Percentiles rank a stretch among this genome's conserved stretches.
Evolutionary conservation across 1,140 invertebrate species (phyloP).

Genomic region (Drosophila sp.): DNA sequence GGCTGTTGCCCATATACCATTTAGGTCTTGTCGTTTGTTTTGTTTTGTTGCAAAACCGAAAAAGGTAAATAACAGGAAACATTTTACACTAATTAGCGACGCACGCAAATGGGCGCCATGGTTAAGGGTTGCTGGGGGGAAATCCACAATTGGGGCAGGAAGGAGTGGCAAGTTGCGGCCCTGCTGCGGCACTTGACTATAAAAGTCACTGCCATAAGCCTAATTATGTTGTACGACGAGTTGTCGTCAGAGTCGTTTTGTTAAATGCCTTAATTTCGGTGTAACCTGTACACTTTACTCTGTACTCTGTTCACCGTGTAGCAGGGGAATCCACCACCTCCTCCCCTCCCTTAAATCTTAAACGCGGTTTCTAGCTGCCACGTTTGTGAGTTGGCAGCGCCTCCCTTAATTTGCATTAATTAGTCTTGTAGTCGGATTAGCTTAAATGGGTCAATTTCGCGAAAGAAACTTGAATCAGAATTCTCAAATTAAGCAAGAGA

Average conservation of each 20-base stretch:
- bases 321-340: background rate
- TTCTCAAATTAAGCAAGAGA: background rate
- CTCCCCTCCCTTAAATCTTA: constrained; percentile 31
- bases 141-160: constrained; percentile 9
- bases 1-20: constrained; percentile 1
- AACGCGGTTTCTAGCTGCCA: constrained; percentile 30
- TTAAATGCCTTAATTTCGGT: constrained; percentile 40
- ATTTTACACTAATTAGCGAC: constrained; percentile 83
- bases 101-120: constrained; percentile 72
- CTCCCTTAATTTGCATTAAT: constrained; percentile 64
- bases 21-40: constrained; percentile 63
- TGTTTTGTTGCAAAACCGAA: constrained; percentile 76
- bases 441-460: constrained; percentile 38
- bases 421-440: constrained; percentile 40
- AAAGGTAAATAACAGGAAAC: constrained; percentile 83
- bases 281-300: no score
- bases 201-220: constrained; percentile 78
- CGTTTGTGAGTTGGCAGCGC: background rate
- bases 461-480: constrained; percentile 11
- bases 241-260: constrained; percentile 59
- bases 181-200: constrained; percentile 53
- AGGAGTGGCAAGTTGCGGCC: constrained; percentile 6
- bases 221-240: constrained; percentile 77
- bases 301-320: no score
- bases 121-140: background rate